phyloP scores from a whole-genome alignment of 2,888 invertebrate genomes.

The Drosophila mimetica region DNA sequence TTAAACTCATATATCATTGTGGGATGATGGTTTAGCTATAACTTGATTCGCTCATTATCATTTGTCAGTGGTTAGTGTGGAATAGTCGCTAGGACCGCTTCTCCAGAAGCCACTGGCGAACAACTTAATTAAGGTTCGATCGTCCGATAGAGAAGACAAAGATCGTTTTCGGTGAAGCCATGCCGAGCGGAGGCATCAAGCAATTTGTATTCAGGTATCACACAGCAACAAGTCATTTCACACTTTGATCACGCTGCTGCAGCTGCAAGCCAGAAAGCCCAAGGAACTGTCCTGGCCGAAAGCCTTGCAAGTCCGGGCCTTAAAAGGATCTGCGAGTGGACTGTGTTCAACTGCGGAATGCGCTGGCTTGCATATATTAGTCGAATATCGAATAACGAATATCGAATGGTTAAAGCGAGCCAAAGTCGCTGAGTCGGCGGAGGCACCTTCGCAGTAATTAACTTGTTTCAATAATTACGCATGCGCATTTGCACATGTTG shows the following conservation, averaged over 20 bases:
- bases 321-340: constrained; percentile 64
- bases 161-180: constrained; percentile 19
- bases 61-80: constrained; percentile 44
- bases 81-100: constrained; percentile 36
- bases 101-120: constrained; percentile 55
- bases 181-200: constrained; percentile 77
- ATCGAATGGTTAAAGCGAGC: constrained; percentile 13
- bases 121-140: constrained; percentile 74
- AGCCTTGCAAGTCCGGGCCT: constrained; percentile 46
- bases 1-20: constrained; percentile 10
- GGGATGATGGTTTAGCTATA: constrained; percentile 36
- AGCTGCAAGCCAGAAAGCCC: constrained; percentile 39
- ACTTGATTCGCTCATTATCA: constrained; percentile 57
- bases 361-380: constrained; percentile 76
- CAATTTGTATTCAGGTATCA: constrained; percentile 82
- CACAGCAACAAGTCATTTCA: constrained; percentile 81
- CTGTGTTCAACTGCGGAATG: constrained; percentile 59
- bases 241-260: constrained; percentile 82
- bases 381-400: constrained; percentile 39
- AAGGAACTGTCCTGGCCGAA: constrained; percentile 34
- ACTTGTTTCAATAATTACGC: constrained; percentile 82
- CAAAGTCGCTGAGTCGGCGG: not conserved
- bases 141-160: constrained; percentile 15
- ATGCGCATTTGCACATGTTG: constrained; percentile 80
- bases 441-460: constrained; percentile 78